Conservation (phyloP, 2,797 vertebrate genomes). For the Pelobates cultripes region DNA sequence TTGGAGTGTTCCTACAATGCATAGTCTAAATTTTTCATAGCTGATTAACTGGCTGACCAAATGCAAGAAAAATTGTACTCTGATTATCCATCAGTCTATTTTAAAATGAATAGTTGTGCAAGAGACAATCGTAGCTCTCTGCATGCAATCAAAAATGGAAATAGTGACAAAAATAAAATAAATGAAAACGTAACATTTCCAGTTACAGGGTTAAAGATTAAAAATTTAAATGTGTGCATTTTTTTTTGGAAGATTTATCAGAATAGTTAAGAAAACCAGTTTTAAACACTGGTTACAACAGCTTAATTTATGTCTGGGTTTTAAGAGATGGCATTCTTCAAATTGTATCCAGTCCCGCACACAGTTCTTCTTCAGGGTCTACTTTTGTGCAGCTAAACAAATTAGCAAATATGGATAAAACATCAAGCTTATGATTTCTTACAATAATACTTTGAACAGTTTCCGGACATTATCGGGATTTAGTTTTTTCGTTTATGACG, state of each 20-base stretch:
- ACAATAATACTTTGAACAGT: constrained; percentile 64
- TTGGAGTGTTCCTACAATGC: too few relatives aligned
- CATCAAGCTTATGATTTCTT: constrained; percentile 48
- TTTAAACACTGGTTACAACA: background rate
- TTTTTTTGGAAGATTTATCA: too few relatives aligned
- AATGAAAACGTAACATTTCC: background rate
- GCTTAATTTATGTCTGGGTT: constrained; percentile 5
- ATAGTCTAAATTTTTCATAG: too few relatives aligned
- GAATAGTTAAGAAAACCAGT: too few relatives aligned
- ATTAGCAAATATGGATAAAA: constrained; percentile 34
- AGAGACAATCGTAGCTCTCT: too few relatives aligned
- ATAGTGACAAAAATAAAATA: background rate
- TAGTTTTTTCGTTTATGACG: constrained; percentile 66
- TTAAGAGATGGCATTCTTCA: background rate
- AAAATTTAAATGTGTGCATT: too few relatives aligned
- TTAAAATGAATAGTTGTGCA: too few relatives aligned
- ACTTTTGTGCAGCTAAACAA: constrained; percentile 37
- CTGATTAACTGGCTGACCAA: too few relatives aligned
- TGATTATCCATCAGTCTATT: too few relatives aligned
- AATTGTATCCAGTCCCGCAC: background rate
- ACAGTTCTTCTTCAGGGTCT: background rate
- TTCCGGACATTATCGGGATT: constrained; percentile 61
- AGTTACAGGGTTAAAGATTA: too few relatives aligned
- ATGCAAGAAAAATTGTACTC: too few relatives aligned
- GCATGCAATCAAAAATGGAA: background rate